Conservation (phyloP, 2,797 vertebrate species). For the Lacerta bilineata region DNA sequence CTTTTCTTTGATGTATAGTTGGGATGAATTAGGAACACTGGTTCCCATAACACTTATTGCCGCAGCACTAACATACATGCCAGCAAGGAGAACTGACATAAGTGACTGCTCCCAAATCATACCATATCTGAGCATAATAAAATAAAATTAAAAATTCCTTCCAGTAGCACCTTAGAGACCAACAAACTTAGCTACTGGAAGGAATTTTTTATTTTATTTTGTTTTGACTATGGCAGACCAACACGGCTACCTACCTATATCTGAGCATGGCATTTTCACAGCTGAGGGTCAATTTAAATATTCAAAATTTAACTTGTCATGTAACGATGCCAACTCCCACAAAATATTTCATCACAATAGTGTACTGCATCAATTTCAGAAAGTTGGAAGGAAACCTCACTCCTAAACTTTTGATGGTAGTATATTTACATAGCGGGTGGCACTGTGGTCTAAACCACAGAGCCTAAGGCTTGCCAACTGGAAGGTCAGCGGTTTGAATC, state of each 20-base stretch:
- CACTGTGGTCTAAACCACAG: too few species aligned
- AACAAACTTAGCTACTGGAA: too few species aligned
- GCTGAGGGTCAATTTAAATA: background rate
- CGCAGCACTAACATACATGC: background rate
- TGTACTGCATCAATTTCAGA: background rate
- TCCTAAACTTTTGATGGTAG: background rate
- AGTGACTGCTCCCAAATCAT: background rate
- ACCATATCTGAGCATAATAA: background rate
- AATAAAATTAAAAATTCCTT: too few species aligned
- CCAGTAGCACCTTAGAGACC: too few species aligned
- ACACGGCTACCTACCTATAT: background rate
- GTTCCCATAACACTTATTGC: background rate
- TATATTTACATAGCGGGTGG: background rate
- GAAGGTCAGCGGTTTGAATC: too few species aligned
- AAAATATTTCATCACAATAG: background rate
- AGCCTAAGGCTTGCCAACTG: accelerated
- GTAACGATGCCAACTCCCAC: background rate
- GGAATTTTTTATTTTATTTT: too few species aligned
- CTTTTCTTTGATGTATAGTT: background rate
- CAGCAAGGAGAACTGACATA: background rate
- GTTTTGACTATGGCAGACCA: too few species aligned
- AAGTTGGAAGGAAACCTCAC: background rate
- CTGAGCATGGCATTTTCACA: background rate
- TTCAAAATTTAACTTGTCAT: background rate
- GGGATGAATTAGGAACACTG: background rate